phyloP scores from a whole-genome alignment of 2,113 vertebrate genomes.

The Leptocoma aspasia region DNA sequence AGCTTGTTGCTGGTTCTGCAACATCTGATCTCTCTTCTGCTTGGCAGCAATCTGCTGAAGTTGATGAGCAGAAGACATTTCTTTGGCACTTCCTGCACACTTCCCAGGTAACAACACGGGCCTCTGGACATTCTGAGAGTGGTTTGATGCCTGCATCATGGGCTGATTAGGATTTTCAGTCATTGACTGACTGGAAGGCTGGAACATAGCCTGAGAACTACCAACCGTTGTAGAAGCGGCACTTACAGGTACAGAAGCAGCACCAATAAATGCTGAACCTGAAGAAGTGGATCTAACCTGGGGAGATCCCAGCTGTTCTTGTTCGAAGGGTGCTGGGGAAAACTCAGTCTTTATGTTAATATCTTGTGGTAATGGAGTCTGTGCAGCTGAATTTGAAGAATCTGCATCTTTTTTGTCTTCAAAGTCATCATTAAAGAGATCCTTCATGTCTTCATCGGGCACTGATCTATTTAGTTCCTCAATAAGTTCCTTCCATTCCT shows the following conservation, averaged over 20 bases:
- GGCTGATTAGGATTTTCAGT: conserved; percentile 66
- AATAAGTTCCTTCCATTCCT: conserved; percentile 97
- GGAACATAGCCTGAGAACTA: conserved; percentile 76
- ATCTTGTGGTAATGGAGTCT: conserved; percentile 78
- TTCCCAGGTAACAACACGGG: conserved; percentile 84
- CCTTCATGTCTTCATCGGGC: conserved; percentile 94
- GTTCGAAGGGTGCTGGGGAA: conserved; percentile 86
- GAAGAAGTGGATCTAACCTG: conserved; percentile 84
- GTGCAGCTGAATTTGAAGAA: conserved; percentile 72
- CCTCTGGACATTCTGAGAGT: conserved; percentile 76
- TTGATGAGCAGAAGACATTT: conserved; percentile 89
- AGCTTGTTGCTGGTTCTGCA: conserved; percentile 77
- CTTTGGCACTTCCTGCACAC: conserved; percentile 80
- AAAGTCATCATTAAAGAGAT: conserved; percentile 93
- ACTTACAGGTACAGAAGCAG: conserved; percentile 78
- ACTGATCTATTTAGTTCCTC: conserved; percentile 95
- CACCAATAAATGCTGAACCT: conserved; percentile 80
- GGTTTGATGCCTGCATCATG: conserved; percentile 74
- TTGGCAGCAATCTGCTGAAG: conserved; percentile 87
- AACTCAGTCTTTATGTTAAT: conserved; percentile 89
- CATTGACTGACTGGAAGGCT: conserved; percentile 66
- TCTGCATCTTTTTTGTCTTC: conserved; percentile 93
- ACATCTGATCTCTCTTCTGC: conserved; percentile 81
- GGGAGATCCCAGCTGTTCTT: conserved; percentile 86
- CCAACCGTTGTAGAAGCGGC: conserved; percentile 77